These are phyloP conservation scores for Lepisosteus osseus DNA, from an alignment of 2,113 vertebrate genomes.

Conservation along the genomic window DNA sequence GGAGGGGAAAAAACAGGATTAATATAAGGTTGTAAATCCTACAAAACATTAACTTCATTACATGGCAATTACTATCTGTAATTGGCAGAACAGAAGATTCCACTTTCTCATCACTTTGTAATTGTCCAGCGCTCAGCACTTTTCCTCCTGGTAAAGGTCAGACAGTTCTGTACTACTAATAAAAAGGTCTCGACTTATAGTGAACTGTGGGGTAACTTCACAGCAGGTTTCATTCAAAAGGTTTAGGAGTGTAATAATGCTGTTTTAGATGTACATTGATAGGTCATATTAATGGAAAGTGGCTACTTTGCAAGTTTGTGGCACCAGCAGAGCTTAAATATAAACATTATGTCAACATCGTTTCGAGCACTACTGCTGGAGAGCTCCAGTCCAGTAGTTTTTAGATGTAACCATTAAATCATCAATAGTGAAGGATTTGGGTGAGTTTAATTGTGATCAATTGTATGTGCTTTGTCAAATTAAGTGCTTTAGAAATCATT, in stretches of 20 bases:
- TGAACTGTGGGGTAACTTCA: conserved; percentile 35
- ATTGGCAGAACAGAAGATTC: conserved; percentile 62
- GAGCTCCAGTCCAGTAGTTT: no score
- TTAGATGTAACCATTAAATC: no score
- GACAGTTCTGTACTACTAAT: conserved; percentile 36
- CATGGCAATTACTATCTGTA: conserved; percentile 67
- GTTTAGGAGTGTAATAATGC: conserved; percentile 39
- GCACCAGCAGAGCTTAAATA: conserved; percentile 20
- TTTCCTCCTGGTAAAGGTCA: conserved; percentile 61
- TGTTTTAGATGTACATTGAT: conserved; percentile 7
- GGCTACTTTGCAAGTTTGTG: conserved; percentile 10
- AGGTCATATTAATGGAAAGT: background rate
- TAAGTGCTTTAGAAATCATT: no score
- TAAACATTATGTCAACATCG: background rate
- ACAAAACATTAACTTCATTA: conserved; percentile 83
- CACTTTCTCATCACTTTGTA: conserved; percentile 62
- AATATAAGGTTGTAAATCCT: conserved; percentile 77
- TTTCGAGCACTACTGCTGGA: no score
- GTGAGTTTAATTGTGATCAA: no score
- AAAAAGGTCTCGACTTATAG: conserved; percentile 37
- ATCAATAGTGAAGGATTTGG: no score
- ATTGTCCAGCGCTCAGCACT: conserved; percentile 54
- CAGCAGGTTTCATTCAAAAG: conserved; percentile 33
- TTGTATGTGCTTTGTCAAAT: no score
- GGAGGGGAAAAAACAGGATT: conserved; percentile 53